Base-by-base conservation (phyloP, 2,797 vertebrate genomes). In the Aldrovandia affinis region DNA sequence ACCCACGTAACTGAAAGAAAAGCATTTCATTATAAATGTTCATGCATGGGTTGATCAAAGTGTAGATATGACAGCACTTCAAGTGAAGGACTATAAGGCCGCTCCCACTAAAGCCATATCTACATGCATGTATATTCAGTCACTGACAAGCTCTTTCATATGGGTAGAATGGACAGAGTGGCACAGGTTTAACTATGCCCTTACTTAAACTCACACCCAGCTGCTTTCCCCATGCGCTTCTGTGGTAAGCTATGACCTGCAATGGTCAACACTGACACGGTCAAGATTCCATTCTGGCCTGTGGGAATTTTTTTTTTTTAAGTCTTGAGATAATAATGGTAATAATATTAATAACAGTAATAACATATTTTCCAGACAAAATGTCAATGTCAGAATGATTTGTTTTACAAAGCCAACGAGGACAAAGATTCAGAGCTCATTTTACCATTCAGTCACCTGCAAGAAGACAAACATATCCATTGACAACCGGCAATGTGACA, bases 21-120 rank as follows among this genome's bases (percentile, higher is more conserved):
- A 73, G 68, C 68, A 2, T 20, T 73, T 42, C 18, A 33, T 73
- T 39, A 36, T 73, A 39, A 73, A 73, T 33, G 63, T 2, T 25
- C 73, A 25, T n/a, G 42, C 73, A 77, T 12, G 6, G 73, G 81
- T 81, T 84, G 88, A 89, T 90, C 83, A 88, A 86, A 89, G 86
- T 70, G 52, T 61, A 70, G 47, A 63, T 81, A 80, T 88, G 84
- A 89, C 83, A 87, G 39, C 70, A 39, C 70, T 73, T 85, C 83
- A 28, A 39, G 70, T 4, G 70, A 1, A 39, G 36, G 73, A n/a
- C 30, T 36, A 73, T 73, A 44, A 44, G 33, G 39, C 73, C 42
- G 8, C 42, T 25, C 73, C 73, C 73, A 10, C 42, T 44, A 47
- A 25, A 47, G 5, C 73, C 73, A 77, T 47, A n/a, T 44, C 73